Base-by-base conservation (phyloP, 1,140 invertebrate genomes). In the Oryctes rhinoceros region DNA sequence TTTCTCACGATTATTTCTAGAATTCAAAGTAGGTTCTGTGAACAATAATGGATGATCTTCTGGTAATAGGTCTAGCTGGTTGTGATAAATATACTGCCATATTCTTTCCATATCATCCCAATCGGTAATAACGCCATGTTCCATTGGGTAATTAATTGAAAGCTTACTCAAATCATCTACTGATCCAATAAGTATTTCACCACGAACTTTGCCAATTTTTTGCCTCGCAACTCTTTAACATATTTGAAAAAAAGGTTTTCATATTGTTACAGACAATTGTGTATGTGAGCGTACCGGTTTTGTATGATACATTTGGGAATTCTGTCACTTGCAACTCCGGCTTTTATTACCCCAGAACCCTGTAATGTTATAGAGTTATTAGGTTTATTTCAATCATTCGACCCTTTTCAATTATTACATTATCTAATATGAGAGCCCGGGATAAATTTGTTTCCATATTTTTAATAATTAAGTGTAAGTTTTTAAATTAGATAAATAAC, bases 41-140 rank as follows among this genome's bases (percentile, higher is more conserved):
- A 99, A 88, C 48, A 99, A 89, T 4, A 99, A 98, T 20, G 98
- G 98, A 92, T 99, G 98, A 89, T 99, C 98, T 90, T 99, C 98
- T 76, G 97, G 94, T 89, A 99, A 99, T 78, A 97, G 99, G 83
- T 98, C 96, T 79, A 99, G 90, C 89, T 99, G 97, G 91, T 94
- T 94, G 85, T 94, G 95, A 71, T 99, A 99, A 85, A 99, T 97
- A 86, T 99, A 99, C 85, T 96, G 96, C 99, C 99, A 99, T 83
- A 99, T 98, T 85, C 95, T 90, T 87, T 99, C 98, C 98, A 99
- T 99, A 84, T 99, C 99, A 90, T 99, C 99, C 98, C 99, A 99
- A 87, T 99, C 97, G 74, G 94, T 99, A 0, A 99, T 97, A 84
- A 99, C 97, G 3, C 99, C 98, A 89, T 99, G 98, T 89, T 99